phyloP scores from a whole-genome alignment of 2,113 vertebrate genomes.

The Puntigrus tetrazona region DNA sequence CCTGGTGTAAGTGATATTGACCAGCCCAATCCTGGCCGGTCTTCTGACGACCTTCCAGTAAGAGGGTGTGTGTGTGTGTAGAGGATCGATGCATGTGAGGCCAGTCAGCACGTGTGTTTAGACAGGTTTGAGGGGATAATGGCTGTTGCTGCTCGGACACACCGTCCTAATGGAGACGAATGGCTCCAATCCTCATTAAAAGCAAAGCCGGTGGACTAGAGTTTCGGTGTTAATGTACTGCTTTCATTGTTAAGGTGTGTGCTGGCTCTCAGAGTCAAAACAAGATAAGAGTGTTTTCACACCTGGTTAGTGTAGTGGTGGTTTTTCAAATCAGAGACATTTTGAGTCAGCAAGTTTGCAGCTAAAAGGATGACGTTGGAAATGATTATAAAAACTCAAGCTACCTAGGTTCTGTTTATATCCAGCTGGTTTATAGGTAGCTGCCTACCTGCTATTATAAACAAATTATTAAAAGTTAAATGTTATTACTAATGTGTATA shows the following conservation, averaged over 20 bases:
- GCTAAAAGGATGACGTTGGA: neutral
- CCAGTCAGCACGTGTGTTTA: constrained; percentile 66
- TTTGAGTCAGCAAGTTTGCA: constrained; percentile 11
- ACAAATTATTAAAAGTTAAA: no score
- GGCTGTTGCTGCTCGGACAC: constrained; percentile 66
- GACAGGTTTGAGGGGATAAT: constrained; percentile 78
- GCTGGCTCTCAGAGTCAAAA: constrained; percentile 71
- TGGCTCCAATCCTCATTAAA: constrained; percentile 79
- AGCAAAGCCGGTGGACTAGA: constrained; percentile 78
- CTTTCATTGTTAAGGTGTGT: constrained; percentile 70
- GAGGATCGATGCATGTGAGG: constrained; percentile 55
- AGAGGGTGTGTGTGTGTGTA: constrained; percentile 44
- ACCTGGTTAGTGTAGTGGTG: neutral
- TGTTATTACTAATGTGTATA: no score
- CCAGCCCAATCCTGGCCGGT: constrained; percentile 38
- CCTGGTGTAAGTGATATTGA: constrained; percentile 56
- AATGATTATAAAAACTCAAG: neutral
- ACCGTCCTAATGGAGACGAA: constrained; percentile 77
- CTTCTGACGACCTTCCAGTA: constrained; percentile 50
- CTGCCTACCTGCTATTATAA: neutral
- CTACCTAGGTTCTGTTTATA: neutral
- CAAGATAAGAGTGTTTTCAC: constrained; percentile 22
- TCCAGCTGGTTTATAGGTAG: neutral
- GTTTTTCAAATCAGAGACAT: neutral
- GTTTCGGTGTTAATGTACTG: constrained; percentile 84